Conservation (phyloP, 2,113 vertebrate species). For the Dolichallabes microphthalmus region DNA sequence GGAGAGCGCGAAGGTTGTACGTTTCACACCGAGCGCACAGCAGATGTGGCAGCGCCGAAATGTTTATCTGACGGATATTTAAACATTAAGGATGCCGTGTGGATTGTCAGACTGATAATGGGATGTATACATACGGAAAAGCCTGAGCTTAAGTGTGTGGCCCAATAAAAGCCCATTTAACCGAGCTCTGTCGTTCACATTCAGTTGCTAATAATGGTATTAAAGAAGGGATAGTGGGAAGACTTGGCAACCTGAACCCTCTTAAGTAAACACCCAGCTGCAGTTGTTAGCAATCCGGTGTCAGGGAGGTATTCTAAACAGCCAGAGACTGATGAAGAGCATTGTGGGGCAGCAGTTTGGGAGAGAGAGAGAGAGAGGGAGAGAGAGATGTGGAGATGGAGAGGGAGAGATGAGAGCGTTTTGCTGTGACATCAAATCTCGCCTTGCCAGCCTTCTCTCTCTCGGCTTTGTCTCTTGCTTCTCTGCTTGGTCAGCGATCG, state of each 20-base stretch:
- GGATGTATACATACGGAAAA: conserved; percentile 43
- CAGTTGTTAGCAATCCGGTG: conserved; percentile 65
- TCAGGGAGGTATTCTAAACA: conserved; percentile 67
- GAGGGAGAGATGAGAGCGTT: conserved; percentile 27
- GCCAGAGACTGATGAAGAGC: conserved; percentile 31
- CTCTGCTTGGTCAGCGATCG: conserved; percentile 56
- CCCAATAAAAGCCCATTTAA: conserved; percentile 61
- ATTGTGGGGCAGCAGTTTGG: conserved; percentile 2
- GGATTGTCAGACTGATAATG: conserved; percentile 19
- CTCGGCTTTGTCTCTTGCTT: conserved; percentile 48
- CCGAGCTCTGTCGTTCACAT: conserved; percentile 63
- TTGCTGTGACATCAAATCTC: conserved; percentile 56
- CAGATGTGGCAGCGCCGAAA: conserved; percentile 1
- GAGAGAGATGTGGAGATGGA: conserved; percentile 40
- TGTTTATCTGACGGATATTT: conserved; percentile 38
- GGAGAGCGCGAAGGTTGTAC: not conserved
- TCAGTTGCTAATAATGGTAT: conserved; percentile 62
- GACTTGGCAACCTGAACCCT: conserved; percentile 56
- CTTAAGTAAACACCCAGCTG: conserved; percentile 66
- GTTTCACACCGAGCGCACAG: not conserved
- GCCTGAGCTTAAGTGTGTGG: conserved; percentile 31
- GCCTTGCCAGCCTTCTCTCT: conserved; percentile 35
- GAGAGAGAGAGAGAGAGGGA: conserved; percentile 17
- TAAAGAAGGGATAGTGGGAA: conserved; percentile 39
- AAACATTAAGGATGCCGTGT: conserved; percentile 13